Evolutionary conservation across 2,113 vertebrate species (phyloP).

Genomic region (Bubalus kerabau): DNA sequence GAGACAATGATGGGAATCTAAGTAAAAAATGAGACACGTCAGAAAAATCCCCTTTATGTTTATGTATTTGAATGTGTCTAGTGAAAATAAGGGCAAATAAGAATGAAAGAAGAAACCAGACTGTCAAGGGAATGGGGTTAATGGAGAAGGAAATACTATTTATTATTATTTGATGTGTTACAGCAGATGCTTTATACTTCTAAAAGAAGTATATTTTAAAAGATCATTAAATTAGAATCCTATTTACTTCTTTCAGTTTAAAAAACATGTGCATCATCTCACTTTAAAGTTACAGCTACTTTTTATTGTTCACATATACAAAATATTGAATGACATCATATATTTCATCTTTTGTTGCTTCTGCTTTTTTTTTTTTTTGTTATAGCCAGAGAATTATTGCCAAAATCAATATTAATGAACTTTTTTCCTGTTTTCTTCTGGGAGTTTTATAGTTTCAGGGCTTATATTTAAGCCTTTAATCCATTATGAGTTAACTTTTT

Average conservation of each 20-base stretch:
- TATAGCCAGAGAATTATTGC: not conserved
- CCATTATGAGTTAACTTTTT: not conserved
- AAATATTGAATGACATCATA: not conserved
- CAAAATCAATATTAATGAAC: not conserved
- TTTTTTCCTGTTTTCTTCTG: not conserved
- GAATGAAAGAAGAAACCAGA: not conserved
- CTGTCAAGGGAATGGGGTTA: not conserved
- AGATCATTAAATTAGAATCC: not conserved
- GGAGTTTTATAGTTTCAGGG: not conserved
- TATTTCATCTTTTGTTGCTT: not conserved
- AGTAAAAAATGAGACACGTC: not conserved
- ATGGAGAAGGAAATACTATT: not conserved
- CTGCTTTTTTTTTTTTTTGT: not conserved
- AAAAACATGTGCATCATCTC: not conserved
- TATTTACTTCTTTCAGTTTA: not conserved
- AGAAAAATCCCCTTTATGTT: not conserved
- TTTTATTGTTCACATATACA: not conserved
- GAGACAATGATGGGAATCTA: not conserved
- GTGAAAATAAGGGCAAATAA: not conserved
- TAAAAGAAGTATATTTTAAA: not conserved
- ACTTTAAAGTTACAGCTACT: not conserved
- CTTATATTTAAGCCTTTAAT: not conserved
- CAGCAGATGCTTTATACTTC: not conserved
- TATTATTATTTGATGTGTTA: not conserved
- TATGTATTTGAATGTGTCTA: not conserved